A percentile compares a stretch with the other conserved stretches of the same genome.
Conservation (phyloP, 2,113 vertebrate species). For the Aptenodytes forsteri region DNA sequence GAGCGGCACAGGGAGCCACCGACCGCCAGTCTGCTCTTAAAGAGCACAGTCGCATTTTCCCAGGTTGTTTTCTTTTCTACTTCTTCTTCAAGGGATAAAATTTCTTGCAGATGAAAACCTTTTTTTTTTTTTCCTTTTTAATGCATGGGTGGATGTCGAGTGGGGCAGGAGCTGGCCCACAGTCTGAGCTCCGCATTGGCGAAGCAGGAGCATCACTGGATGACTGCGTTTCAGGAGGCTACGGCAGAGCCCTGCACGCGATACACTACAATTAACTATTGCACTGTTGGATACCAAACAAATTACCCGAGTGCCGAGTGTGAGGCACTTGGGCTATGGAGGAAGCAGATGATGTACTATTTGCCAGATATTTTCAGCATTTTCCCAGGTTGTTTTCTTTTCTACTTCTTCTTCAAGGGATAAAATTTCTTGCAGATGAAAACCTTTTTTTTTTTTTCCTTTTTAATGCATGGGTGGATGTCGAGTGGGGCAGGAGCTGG, state of each 20-base stretch:
- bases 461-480: neutral
- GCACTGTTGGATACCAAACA: conserved; percentile 25
- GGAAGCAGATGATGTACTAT: conserved; percentile 23
- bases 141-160: neutral
- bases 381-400: neutral
- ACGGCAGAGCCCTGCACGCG: neutral
- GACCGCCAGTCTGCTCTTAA: neutral
- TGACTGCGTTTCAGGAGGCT: neutral
- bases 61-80: neutral
- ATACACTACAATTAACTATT: neutral
- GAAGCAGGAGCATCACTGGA: neutral
- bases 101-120: neutral
- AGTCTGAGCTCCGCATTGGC: neutral
- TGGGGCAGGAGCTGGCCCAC: neutral
- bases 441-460: neutral
- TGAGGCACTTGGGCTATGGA: neutral
- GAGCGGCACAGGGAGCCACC: neutral
- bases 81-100: neutral
- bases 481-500: neutral
- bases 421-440: neutral
- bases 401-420: neutral
- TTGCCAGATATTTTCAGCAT: conserved; percentile 32
- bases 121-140: neutral
- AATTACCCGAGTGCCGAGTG: conserved; percentile 33
- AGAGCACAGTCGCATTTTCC: neutral